Evolutionary conservation across 2,113 vertebrate genomes (phyloP), one percentile per base, ranked within the genome.

Genomic region (Cynocephalus volans): DNA sequence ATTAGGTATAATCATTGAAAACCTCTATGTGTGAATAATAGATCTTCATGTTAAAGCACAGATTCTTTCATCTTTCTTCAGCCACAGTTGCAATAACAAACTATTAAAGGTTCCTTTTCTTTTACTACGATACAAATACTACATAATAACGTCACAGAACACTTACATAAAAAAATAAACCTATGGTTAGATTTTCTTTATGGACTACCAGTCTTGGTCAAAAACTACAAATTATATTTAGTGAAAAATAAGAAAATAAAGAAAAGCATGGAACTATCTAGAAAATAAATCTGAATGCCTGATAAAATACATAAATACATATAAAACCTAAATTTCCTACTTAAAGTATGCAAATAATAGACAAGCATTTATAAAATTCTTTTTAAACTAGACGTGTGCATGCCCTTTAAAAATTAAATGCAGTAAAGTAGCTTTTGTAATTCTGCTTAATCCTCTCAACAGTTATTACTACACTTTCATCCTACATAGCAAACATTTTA

Each of bases 1-100:
- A 65, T 54, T 48, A 92, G 56, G n/a, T 45, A 96, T 56, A 87
- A 77, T 84, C 52, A 88, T 11, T 88, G 62, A 88, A 91, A 92
- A 81, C 33, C 12, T 72, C 33, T 86, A 60, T 6, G 5, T 94
- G 28, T 82, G 18, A 88, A 95, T 21, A 82, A 94, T 0, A 48
- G 33, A 58, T 72, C 64, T 89, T 85, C 56, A 89, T 3, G 50
- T 65, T 73, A 85, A 89, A 36, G 48, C 54, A 84, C 58, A 69
- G 9, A 41, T 17, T 90, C 52, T 90, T 80, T 50, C 64, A 80
- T 84, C 82, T 4, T 41, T 88, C 69, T 64, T 77, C 23, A 64
- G 41, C 28, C 54, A 82, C 28, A 88, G 70, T 21, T 72, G 36
- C 48, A 77, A n/a, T 72, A 93, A 81, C 24, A 83, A 88, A 56